A percentile compares a stretch with the other conserved stretches of the same genome.
These are phyloP conservation scores for Gymnobelideus leadbeateri DNA, from an alignment of 2,113 vertebrate species.

Conservation along the genomic window DNA sequence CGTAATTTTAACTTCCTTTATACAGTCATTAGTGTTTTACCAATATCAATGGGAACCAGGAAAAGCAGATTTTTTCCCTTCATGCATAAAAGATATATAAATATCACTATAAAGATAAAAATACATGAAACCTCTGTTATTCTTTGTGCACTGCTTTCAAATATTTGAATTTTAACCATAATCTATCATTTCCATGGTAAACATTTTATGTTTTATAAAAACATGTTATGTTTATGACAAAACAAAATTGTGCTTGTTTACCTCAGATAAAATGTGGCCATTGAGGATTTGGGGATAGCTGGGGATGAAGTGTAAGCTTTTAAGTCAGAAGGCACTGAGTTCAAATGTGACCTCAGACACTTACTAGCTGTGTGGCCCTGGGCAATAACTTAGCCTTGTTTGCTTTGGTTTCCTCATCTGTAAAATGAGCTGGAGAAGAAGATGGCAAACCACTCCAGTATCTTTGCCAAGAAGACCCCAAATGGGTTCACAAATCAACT, in stretches of 20 bases:
- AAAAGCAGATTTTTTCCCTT: background rate
- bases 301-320: background rate
- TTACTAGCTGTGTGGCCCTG: background rate
- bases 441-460: background rate
- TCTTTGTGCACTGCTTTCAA: background rate
- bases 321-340: background rate
- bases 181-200: background rate
- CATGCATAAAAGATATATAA: too few relatives aligned
- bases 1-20: background rate
- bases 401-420: background rate
- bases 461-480: background rate
- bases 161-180: background rate
- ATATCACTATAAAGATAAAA: too few relatives aligned
- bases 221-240: background rate
- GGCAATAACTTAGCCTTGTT: background rate
- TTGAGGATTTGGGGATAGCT: background rate
- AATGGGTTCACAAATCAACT: background rate
- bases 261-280: background rate
- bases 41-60: background rate
- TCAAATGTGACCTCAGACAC: background rate
- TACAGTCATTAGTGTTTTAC: background rate
- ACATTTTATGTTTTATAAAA: background rate
- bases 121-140: background rate
- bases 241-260: background rate
- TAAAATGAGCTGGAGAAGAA: background rate